Evolutionary conservation across 2,113 vertebrate genomes (phyloP).

Genomic region (Petroica traversi): DNA sequence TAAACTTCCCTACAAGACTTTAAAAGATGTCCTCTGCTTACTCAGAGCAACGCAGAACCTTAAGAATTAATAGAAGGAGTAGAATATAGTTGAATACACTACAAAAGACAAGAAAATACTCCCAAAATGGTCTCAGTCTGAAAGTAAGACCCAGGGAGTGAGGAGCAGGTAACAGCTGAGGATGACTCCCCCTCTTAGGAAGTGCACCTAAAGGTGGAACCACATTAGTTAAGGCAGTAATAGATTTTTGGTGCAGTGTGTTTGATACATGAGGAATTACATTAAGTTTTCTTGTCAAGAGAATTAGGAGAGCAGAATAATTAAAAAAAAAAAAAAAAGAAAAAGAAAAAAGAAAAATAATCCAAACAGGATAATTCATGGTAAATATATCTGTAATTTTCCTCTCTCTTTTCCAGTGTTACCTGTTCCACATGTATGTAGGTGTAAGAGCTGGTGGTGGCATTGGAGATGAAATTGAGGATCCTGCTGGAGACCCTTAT

Average conservation of each 20-base stretch:
- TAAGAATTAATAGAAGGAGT: background rate
- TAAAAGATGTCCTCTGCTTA: background rate
- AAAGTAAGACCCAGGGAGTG: background rate
- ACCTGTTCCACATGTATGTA: slow-evolving; percentile 98
- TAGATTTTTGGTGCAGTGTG: background rate
- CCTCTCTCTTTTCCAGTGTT: slow-evolving; percentile 78
- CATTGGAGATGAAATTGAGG: slow-evolving; percentile 97
- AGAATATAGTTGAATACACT: background rate
- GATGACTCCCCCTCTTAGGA: background rate
- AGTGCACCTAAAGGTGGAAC: background rate
- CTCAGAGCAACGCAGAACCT: background rate
- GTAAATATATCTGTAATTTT: background rate
- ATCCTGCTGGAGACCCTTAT: slow-evolving; percentile 95
- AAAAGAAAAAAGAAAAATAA: no score
- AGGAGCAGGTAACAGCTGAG: background rate
- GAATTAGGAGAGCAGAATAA: background rate
- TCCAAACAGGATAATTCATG: background rate
- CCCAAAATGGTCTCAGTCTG: background rate
- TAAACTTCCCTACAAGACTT: background rate
- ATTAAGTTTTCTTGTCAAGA: no score
- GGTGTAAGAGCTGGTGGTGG: slow-evolving; percentile 95
- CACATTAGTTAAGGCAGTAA: background rate
- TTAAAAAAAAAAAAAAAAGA: background rate
- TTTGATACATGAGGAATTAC: background rate
- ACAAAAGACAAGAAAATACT: background rate